Percentiles rank a stretch among this genome's conserved stretches.
These are phyloP conservation scores for Drosophila longiperda DNA, from an alignment of 2,888 invertebrate genomes.

Conservation along the genomic window DNA sequence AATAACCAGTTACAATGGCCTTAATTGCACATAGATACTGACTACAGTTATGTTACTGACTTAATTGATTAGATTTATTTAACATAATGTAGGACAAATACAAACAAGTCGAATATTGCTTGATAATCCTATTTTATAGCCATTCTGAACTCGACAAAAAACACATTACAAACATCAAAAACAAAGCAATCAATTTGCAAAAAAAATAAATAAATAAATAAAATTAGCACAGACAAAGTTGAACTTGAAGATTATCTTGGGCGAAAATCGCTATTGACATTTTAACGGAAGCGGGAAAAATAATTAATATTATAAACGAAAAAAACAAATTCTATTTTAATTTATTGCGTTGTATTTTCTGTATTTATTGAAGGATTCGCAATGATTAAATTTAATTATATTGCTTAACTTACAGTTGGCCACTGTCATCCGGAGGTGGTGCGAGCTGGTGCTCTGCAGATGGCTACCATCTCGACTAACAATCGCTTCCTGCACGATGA, in stretches of 20 bases:
- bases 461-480: conserved; percentile 96
- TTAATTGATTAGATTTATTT: neutral
- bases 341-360: neutral
- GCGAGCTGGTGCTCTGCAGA: conserved; percentile 94
- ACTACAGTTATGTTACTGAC: neutral
- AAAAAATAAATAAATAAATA: neutral
- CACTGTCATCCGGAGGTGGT: conserved; percentile 98
- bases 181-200: neutral
- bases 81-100: neutral
- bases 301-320: neutral
- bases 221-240: neutral
- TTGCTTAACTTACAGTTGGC: conserved; percentile 90
- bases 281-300: neutral
- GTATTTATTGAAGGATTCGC: neutral
- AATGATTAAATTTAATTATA: neutral
- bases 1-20: conserved; percentile 3
- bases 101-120: neutral
- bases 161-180: neutral
- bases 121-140: neutral
- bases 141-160: neutral
- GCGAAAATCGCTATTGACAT: neutral
- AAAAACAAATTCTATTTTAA: neutral
- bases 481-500: conserved; percentile 98
- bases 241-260: neutral
- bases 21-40: neutral